phyloP scores from a whole-genome alignment of 1,140 invertebrate species.

The Pomacea maculata region DNA sequence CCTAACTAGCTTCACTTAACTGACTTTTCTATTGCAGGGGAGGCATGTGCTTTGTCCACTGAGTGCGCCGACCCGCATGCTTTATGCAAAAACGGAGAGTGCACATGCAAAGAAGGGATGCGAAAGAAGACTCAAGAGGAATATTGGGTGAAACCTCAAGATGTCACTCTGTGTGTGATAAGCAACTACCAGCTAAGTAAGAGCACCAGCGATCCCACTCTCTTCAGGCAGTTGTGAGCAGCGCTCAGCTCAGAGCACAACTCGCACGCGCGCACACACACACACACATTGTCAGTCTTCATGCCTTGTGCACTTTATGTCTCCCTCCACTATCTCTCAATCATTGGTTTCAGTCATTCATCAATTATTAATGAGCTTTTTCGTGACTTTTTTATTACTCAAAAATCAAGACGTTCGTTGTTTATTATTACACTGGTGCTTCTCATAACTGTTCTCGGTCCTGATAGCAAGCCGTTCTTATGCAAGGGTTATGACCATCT shows the following conservation, averaged over 20 bases:
- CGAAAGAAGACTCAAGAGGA: slow-evolving; percentile 21
- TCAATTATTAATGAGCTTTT: too few relatives aligned
- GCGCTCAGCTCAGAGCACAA: not conserved
- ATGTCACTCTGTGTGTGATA: slow-evolving; percentile 18
- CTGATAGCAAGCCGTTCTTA: too few relatives aligned
- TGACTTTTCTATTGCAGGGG: not conserved
- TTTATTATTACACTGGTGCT: too few relatives aligned
- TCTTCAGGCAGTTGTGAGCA: too few relatives aligned
- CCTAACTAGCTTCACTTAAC: not conserved
- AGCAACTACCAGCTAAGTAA: slow-evolving; percentile 3
- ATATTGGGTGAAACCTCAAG: slow-evolving; percentile 19
- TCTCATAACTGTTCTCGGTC: too few relatives aligned
- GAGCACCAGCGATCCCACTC: not conserved
- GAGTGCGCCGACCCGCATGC: slow-evolving; percentile 26
- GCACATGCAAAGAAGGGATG: slow-evolving; percentile 21
- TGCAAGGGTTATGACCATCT: too few relatives aligned
- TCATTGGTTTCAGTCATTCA: not conserved
- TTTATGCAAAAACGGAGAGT: slow-evolving; percentile 13
- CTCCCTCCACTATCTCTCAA: not conserved
- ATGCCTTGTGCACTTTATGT: not conserved
- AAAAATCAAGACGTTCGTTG: too few relatives aligned
- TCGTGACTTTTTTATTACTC: too few relatives aligned
- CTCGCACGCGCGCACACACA: not conserved
- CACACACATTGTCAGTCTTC: not conserved
- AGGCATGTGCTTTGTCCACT: not conserved